phyloP scores from a whole-genome alignment of 2,797 vertebrate species.

The Enteromius anoplus region DNA sequence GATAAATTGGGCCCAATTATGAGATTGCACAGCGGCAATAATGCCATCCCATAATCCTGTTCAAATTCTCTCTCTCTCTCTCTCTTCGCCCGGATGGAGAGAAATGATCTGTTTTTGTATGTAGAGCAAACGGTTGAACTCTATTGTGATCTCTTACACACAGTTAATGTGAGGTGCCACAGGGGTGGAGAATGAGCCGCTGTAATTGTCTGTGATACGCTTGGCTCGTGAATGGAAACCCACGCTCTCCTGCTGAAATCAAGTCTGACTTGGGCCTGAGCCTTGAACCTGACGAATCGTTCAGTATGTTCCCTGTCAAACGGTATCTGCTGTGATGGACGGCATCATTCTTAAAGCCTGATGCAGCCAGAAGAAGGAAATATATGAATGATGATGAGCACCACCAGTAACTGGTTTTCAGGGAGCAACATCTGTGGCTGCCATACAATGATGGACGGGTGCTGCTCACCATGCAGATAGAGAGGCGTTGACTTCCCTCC shows the following conservation, averaged over 20 bases:
- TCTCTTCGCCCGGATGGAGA: constrained; percentile 8
- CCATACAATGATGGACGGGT: constrained; percentile 36
- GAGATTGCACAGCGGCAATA: constrained; percentile 48
- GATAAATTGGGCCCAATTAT: constrained; percentile 62
- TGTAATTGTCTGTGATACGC: constrained; percentile 57
- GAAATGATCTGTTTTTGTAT: constrained; percentile 49
- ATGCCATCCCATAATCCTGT: constrained; percentile 53
- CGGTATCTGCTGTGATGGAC: constrained; percentile 49
- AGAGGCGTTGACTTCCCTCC: constrained; percentile 24
- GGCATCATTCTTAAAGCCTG: constrained; percentile 47
- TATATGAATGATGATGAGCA: constrained; percentile 59
- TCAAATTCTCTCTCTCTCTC: constrained; percentile 37
- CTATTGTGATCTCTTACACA: constrained; percentile 38
- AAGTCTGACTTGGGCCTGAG: constrained; percentile 37
- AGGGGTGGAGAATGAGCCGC: constrained; percentile 49
- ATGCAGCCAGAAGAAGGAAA: constrained; percentile 48
- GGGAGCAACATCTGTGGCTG: constrained; percentile 44
- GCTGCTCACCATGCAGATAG: constrained; percentile 41
- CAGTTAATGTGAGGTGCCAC: constrained; percentile 47
- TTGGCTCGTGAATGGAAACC: constrained; percentile 40
- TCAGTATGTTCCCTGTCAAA: constrained; percentile 53
- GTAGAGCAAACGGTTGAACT: constrained; percentile 40
- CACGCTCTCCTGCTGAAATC: not conserved
- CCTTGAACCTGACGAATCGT: constrained; percentile 52
- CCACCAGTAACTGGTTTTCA: constrained; percentile 30